Evolutionary conservation across 37 sponge, comb jelly and placozoan species (phyloP).

Genomic region (Aplysina aerophoba): DNA sequence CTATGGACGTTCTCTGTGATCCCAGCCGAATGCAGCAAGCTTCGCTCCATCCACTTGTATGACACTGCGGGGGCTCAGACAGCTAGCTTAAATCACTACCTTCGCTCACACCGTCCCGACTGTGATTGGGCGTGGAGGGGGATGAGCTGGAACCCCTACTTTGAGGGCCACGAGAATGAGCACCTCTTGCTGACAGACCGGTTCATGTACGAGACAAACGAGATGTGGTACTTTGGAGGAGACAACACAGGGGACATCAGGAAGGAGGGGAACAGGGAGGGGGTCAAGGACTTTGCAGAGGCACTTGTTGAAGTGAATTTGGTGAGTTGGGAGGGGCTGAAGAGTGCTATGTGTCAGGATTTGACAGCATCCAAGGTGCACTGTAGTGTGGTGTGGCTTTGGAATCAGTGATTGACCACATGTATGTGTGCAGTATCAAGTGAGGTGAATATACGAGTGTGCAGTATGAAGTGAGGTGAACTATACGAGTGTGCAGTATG

Average conservation of each 20-base stretch:
- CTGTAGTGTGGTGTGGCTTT: too few relatives aligned
- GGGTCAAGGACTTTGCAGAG: slow-evolving; percentile 43
- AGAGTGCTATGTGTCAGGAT: too few relatives aligned
- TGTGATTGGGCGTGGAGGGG: slow-evolving; percentile 90
- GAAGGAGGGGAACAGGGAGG: slow-evolving; percentile 72
- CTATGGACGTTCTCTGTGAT: slow-evolving; percentile 62
- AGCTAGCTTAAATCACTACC: slow-evolving; percentile 90
- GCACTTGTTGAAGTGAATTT: slow-evolving; percentile 41
- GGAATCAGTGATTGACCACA: too few relatives aligned
- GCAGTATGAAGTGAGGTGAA: too few relatives aligned
- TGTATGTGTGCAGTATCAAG: too few relatives aligned
- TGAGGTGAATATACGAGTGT: too few relatives aligned
- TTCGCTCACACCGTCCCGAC: slow-evolving; percentile 72
- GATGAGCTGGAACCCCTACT: slow-evolving; percentile 91
- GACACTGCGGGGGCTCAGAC: slow-evolving; percentile 93
- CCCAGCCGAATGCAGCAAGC: slow-evolving; percentile 37
- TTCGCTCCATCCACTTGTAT: slow-evolving; percentile 90
- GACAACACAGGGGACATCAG: slow-evolving; percentile 92
- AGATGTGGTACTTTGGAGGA: slow-evolving; percentile 83
- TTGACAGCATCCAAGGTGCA: too few relatives aligned
- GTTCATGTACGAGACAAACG: slow-evolving; percentile 83
- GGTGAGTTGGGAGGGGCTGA: slow-evolving; percentile 30
- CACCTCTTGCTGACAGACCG: slow-evolving; percentile 44
- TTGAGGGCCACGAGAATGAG: slow-evolving; percentile 64
- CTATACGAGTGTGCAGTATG: too few relatives aligned